Evolutionary conservation across 2,888 invertebrate species (phyloP).

Genomic region (Digitonthophagus gazella): DNA sequence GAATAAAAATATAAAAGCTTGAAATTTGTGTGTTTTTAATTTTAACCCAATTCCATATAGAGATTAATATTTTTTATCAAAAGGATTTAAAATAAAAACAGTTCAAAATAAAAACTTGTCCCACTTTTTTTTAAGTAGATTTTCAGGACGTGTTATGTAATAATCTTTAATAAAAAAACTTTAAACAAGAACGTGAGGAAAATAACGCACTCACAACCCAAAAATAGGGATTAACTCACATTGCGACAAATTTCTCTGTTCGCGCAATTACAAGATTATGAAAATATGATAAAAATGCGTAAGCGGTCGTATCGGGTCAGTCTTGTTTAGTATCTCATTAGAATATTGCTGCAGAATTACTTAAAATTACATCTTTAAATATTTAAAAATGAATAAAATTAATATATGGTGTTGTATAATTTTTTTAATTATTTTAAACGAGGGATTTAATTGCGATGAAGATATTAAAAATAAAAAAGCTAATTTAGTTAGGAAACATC

Average conservation of each 20-base stretch:
- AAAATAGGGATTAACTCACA: background rate
- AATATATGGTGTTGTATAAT: background rate
- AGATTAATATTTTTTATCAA: too few species aligned
- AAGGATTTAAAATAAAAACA: too few species aligned
- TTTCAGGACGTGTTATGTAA: background rate
- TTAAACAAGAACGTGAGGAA: background rate
- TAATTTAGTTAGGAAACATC: slow-evolving; percentile 64
- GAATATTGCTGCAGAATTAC: background rate
- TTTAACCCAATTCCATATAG: too few species aligned
- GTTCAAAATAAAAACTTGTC: background rate
- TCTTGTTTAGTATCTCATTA: background rate
- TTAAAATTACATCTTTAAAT: background rate
- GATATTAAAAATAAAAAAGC: slow-evolving; percentile 50
- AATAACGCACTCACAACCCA: background rate
- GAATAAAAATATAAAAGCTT: background rate
- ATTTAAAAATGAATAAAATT: background rate
- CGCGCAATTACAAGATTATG: background rate
- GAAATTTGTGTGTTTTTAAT: background rate
- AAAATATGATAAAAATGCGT: background rate
- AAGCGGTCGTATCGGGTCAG: background rate
- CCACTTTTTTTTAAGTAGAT: slow-evolving; percentile 1
- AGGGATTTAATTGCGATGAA: background rate
- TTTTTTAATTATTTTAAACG: background rate
- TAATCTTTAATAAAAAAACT: background rate
- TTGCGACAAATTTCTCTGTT: background rate